Percentiles rank a stretch among this genome's conserved stretches.
These are phyloP conservation scores for Otolemur crassicaudatus DNA, from an alignment of 2,797 vertebrate genomes.

Conservation along the genomic window DNA sequence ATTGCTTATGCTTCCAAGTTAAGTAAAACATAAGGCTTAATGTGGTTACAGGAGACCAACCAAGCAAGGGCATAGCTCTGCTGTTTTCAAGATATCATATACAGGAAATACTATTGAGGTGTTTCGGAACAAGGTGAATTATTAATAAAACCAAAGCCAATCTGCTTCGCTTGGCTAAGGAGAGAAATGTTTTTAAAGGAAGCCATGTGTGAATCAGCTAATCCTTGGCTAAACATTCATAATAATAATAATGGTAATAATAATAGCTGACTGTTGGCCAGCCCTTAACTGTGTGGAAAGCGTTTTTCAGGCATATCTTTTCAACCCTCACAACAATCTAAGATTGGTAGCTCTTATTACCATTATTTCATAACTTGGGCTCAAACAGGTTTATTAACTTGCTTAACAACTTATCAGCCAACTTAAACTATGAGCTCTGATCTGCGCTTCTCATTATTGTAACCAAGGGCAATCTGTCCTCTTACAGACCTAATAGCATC, in stretches of 20 bases:
- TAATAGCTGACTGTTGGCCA: neutral
- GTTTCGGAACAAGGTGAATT: neutral
- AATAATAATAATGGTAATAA: neutral
- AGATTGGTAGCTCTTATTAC: neutral
- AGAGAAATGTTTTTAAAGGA: slow-evolving; percentile 66
- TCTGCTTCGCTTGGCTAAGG: slow-evolving; percentile 25
- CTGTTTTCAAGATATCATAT: slow-evolving; percentile 61
- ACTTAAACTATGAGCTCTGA: neutral
- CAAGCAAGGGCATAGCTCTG: neutral
- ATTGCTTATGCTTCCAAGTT: neutral
- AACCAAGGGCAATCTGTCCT: neutral
- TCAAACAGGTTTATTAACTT: slow-evolving; percentile 23
- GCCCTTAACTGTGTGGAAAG: neutral
- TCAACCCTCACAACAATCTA: neutral
- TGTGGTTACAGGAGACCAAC: slow-evolving; percentile 1
- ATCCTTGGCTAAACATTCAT: neutral
- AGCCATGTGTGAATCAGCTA: slow-evolving; percentile 59
- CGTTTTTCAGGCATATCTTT: neutral
- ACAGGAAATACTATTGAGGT: slow-evolving; percentile 58
- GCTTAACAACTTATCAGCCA: neutral
- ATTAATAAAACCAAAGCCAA: slow-evolving; percentile 62
- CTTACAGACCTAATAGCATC: neutral
- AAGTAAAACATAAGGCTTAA: slow-evolving; percentile 50
- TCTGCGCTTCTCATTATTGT: neutral
- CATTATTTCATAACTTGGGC: neutral